Base-by-base conservation (phyloP, 2,888 invertebrate species). In the Sesamia inferens region DNA sequence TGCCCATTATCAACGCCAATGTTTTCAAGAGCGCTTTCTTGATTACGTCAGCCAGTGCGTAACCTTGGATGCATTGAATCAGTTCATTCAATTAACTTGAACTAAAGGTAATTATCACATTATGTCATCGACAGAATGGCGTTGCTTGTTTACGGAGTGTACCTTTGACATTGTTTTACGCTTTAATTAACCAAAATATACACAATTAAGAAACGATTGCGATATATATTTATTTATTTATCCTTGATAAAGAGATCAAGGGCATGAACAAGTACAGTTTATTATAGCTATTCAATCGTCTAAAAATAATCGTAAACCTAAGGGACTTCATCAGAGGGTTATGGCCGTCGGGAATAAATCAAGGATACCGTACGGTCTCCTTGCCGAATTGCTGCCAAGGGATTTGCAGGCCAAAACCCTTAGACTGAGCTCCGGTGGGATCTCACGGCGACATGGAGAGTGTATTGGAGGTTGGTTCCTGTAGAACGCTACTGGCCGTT, bases 11-110 rank as follows among this genome's bases (percentile, higher is more conserved):
- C 10, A 44, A 44, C 22, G 3, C 11, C 31, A 16, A 48, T 11
- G 22, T 24, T 63, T 51, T 76, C 65, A 44, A 73, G 31, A 72
- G 4, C 48, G 16, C 10, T 57, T 73, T 76, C 62, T 57, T 44
- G 16, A 67, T 83, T 76, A 77, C 64, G 75, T 71, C 62, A 51
- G 54, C 31, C n/a, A 54, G 42, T 72, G 72, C 74, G 31, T 78
- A 79, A 76, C 87, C 85, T 86, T 86, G 86, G 13, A 10, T 77
- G 65, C 77, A 74, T 59, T 75, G 73, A 86, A 86, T 79, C 78
- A 71, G 81, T 78, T 68, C 75, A 71, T 74, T 81, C 81, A 84
- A 80, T 76, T 67, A 68, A 73, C 76, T 74, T 66, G 51, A 68
- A 74, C 61, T 63, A 61, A 55, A 78, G 31, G 69, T 81, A 47